Evolutionary conservation across 2,888 invertebrate species (phyloP), one percentile per base, ranked within the genome.

Genomic region (Pinctada fucata): DNA sequence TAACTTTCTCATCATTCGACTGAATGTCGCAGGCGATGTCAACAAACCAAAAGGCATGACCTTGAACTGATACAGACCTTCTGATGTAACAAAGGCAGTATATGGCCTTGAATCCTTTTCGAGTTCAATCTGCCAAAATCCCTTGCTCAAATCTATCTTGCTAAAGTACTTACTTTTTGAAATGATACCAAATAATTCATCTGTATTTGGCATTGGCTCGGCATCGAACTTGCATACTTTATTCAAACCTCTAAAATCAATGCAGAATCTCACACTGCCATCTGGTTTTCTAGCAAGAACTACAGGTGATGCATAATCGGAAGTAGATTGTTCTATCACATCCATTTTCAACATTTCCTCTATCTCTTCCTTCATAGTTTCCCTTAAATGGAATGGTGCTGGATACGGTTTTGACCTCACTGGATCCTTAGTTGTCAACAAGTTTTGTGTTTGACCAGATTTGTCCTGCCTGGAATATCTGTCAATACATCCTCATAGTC

Each of bases 71-170:
- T 70, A 80, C 4, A 79, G 64, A n/a, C 82, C 83, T 16, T 50
- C 5, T 8, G 80, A 71, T 31, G 82, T 80, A 58, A 49, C 49
- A 72, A 85, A 86, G 13, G 82, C 82, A 8, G 84, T 84, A 3
- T 72, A 52, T n/a, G 48, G 65, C 48, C 80, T 82, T 8, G 81
- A 58, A 13, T 66, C 31, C 10, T 76, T 71, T 1, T 52, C 51
- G 72, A 85, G 45, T 8, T 77, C 74, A 8, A 86, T 64, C 58
- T 86, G 85, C 85, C 83, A 86, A 66, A 85, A 85, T 1, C 84
- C 86, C 66, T 86, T 84, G 1, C 78, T 64, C 3, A 86, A 49
- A 75, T 84, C 83, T 13, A 84, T 47, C 58, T 79, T 83, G 2
- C 79, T 70, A 66, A 86, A 77, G 76, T 79, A 86, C 66, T 78